Conservation (phyloP, 2,797 vertebrate genomes). For the Denticeps clupeoides region DNA sequence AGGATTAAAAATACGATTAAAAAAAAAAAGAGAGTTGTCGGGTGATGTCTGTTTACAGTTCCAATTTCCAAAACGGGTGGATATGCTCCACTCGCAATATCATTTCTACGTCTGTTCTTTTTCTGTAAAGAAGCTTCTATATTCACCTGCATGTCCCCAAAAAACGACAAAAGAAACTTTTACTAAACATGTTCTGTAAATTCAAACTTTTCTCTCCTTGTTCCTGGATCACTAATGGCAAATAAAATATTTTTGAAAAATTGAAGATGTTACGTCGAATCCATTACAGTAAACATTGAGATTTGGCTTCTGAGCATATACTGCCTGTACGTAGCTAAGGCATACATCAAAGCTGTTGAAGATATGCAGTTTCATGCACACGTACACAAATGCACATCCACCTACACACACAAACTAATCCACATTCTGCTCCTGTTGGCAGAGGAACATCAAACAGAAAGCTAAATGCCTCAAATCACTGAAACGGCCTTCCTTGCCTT, state of each 20-base stretch:
- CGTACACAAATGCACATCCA: not conserved
- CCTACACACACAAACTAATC: constrained; percentile 28
- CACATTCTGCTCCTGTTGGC: constrained; percentile 28
- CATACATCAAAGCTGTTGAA: not conserved
- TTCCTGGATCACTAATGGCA: constrained; percentile 60
- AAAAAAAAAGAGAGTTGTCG: constrained; percentile 48
- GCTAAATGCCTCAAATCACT: constrained; percentile 37
- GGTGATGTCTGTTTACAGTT: constrained; percentile 55
- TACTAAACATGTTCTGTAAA: constrained; percentile 55
- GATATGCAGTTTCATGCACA: not conserved
- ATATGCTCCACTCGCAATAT: constrained; percentile 27
- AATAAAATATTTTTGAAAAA: constrained; percentile 73
- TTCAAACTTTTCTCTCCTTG: constrained; percentile 62
- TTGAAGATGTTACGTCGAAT: constrained; percentile 23
- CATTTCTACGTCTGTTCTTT: constrained; percentile 43
- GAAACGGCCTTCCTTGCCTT: constrained; percentile 28
- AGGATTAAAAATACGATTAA: constrained; percentile 39
- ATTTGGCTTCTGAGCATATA: not conserved
- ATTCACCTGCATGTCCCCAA: constrained; percentile 57
- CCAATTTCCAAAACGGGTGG: too few relatives aligned
- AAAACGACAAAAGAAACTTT: constrained; percentile 48
- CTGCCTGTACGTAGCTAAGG: too few relatives aligned
- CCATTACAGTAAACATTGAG: not conserved
- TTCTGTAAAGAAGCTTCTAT: constrained; percentile 48
- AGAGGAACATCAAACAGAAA: constrained; percentile 45